A percentile compares a stretch with the other conserved stretches of the same genome.
Conservation (phyloP, 2,888 invertebrate species). For the Troglohyphantes excavatus region DNA sequence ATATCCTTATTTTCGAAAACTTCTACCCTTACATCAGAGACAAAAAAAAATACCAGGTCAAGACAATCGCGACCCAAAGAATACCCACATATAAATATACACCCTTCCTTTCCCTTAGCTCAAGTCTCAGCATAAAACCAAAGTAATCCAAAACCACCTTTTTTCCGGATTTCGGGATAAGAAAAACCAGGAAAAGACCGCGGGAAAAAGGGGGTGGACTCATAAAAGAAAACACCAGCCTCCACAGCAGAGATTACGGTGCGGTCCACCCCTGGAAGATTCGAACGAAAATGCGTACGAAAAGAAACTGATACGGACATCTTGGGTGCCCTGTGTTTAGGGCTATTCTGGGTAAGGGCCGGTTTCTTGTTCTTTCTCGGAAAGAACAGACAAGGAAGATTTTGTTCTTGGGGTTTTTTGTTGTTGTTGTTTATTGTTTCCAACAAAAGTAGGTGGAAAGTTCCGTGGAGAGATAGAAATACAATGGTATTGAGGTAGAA, state of each 20-base stretch:
- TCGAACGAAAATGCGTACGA: constrained; percentile 62
- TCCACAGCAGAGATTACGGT: constrained; percentile 27
- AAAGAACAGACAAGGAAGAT: not conserved
- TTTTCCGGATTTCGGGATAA: constrained; percentile 32
- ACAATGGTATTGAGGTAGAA: not conserved
- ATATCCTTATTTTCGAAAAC: constrained; percentile 26
- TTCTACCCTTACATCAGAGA: not conserved
- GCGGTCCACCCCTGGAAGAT: constrained; percentile 27
- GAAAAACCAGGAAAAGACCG: not conserved
- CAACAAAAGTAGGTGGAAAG: not conserved
- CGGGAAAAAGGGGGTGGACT: not conserved
- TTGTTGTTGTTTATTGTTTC: constrained; percentile 10
- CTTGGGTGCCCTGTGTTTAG: constrained; percentile 5
- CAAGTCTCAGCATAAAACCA: constrained; percentile 31
- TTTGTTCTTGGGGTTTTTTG: constrained; percentile 27
- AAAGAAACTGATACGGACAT: constrained; percentile 62
- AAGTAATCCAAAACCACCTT: constrained; percentile 59
- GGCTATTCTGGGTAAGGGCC: constrained; percentile 10
- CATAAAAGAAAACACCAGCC: constrained; percentile 49
- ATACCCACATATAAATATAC: not conserved
- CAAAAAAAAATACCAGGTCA: constrained; percentile 15
- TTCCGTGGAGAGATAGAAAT: not conserved
- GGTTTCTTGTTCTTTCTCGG: not conserved
- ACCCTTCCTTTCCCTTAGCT: not conserved
- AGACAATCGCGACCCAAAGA: constrained; percentile 22